Conservation (phyloP, 2,113 vertebrate genomes). For the Eolophus roseicapilla region DNA sequence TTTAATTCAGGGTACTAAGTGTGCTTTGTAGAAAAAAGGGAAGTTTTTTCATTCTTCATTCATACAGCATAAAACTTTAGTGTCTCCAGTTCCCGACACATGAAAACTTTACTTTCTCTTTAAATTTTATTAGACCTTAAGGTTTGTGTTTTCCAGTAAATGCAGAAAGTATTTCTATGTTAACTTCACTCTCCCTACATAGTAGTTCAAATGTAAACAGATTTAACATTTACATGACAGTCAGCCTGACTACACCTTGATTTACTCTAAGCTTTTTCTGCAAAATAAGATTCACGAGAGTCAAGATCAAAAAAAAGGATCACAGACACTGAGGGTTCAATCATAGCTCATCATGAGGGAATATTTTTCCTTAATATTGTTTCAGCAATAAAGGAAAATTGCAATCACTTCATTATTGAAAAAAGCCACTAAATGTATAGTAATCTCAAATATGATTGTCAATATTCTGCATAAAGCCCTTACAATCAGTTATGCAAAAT, state of each 20-base stretch:
- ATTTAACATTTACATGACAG: background rate
- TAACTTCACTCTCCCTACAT: background rate
- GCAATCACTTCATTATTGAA: background rate
- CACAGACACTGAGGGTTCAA: background rate
- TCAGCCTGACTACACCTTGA: background rate
- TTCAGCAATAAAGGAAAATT: background rate
- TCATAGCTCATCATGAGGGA: background rate
- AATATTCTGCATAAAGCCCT: background rate
- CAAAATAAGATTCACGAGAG: background rate
- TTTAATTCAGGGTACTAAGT: background rate
- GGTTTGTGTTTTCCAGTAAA: background rate
- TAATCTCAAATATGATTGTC: background rate
- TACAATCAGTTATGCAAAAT: background rate
- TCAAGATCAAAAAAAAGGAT: background rate
- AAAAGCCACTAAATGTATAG: accelerated
- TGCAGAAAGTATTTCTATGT: background rate
- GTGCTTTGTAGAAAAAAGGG: background rate
- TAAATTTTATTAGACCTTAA: background rate
- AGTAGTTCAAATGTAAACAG: background rate
- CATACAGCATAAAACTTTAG: background rate
- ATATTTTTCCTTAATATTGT: background rate
- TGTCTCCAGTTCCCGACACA: accelerated
- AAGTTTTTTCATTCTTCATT: background rate
- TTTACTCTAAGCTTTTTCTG: background rate
- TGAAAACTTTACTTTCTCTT: background rate